Percentiles rank a stretch among this genome's conserved stretches.
These are phyloP conservation scores for Zygothrica quintamaculata DNA, from an alignment of 2,888 invertebrate genomes.

Conservation along the genomic window DNA sequence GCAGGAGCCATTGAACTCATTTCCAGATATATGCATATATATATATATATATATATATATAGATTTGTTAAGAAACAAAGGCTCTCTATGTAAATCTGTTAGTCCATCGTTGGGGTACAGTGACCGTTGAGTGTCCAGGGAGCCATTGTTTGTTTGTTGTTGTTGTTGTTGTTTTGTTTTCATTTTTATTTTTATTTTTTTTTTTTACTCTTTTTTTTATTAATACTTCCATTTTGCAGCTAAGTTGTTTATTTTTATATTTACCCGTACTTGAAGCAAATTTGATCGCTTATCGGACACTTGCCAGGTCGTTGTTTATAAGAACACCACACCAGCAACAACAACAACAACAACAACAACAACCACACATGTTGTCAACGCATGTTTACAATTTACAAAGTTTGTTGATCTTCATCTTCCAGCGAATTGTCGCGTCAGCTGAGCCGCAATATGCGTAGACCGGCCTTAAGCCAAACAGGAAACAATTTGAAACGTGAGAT, in stretches of 20 bases:
- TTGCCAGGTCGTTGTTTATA: constrained; percentile 40
- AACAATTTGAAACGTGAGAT: constrained; percentile 54
- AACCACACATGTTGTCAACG: constrained; percentile 57
- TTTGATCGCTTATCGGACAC: constrained; percentile 63
- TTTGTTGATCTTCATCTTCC: constrained; percentile 64
- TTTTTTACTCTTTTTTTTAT: too few species aligned
- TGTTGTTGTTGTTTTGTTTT: too few species aligned
- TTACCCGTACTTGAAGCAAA: constrained; percentile 10
- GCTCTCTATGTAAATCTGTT: constrained; percentile 23
- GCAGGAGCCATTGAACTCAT: constrained; percentile 43
- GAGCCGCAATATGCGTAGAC: neutral
- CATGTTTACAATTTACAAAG: constrained; percentile 55
- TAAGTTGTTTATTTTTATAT: constrained; percentile 27
- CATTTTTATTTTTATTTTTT: too few species aligned
- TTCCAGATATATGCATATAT: constrained; percentile 5
- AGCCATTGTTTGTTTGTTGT: constrained; percentile 52
- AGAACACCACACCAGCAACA: constrained; percentile 4
- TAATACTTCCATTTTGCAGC: constrained; percentile 27
- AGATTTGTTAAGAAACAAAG: constrained; percentile 29
- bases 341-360: constrained; percentile 14
- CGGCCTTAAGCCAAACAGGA: constrained; percentile 43
- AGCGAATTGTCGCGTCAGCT: constrained; percentile 8
- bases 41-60: constrained; percentile 36
- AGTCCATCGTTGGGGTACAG: constrained; percentile 29
- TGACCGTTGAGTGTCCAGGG: constrained; percentile 30